These are phyloP conservation scores for Danaus plexippus DNA, from an alignment of 1,140 invertebrate species.

Conservation along the genomic window DNA sequence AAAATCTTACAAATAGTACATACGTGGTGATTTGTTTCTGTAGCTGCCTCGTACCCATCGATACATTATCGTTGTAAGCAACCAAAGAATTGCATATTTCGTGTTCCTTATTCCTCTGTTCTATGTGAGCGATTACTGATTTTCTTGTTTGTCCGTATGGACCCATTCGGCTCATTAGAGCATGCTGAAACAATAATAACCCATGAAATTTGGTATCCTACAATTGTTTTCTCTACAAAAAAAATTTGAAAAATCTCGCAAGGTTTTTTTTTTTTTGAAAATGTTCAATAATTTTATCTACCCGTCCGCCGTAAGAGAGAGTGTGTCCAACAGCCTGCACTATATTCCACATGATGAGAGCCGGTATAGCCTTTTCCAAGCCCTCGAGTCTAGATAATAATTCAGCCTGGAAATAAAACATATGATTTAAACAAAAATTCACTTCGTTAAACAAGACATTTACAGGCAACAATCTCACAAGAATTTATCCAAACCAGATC, in stretches of 20 bases:
- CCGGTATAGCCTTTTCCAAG: slow-evolving; percentile 76
- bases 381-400: slow-evolving; percentile 74
- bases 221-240: too few relatives aligned
- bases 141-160: slow-evolving; percentile 33
- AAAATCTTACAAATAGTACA: slow-evolving; percentile 13
- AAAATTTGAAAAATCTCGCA: too few relatives aligned
- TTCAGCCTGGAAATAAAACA: slow-evolving; percentile 66
- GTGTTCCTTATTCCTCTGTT: slow-evolving; percentile 6
- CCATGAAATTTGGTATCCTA: slow-evolving; percentile 3
- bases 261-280: too few relatives aligned
- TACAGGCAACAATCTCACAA: too few relatives aligned
- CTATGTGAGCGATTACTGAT: slow-evolving; percentile 26
- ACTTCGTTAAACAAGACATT: too few relatives aligned
- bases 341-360: slow-evolving; percentile 76
- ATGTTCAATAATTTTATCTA: slow-evolving; percentile 13
- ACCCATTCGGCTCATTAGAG: slow-evolving; percentile 39
- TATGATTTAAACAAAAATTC: not conserved
- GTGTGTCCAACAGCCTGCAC: slow-evolving; percentile 43
- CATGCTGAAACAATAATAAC: slow-evolving; percentile 31
- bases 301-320: slow-evolving; percentile 35
- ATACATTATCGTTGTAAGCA: slow-evolving; percentile 20
- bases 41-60: slow-evolving; percentile 19
- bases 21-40: slow-evolving; percentile 38
- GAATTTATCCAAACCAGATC: too few relatives aligned
- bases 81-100: slow-evolving; percentile 26